Evolutionary conservation across 2,113 vertebrate species (phyloP).

Genomic region (Andinoacara biseriatus): DNA sequence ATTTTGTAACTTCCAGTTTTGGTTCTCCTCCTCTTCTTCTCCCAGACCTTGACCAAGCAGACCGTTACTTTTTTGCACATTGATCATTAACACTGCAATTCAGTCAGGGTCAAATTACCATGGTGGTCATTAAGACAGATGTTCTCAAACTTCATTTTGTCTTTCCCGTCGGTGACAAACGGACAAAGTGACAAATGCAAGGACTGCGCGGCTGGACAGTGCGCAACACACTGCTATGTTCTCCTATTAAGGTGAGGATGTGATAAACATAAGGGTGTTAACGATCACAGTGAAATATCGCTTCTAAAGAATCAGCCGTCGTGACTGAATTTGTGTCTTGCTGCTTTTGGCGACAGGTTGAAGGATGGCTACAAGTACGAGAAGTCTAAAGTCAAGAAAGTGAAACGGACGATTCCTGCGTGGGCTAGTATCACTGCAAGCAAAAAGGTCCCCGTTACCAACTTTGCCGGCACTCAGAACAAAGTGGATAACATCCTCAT

Average conservation of each 20-base stretch:
- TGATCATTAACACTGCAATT: background rate
- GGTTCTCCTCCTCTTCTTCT: slow-evolving; percentile 51
- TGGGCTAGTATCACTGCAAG: slow-evolving; percentile 93
- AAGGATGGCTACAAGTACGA: slow-evolving; percentile 87
- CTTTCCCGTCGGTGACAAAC: slow-evolving; percentile 71
- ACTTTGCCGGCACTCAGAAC: slow-evolving; percentile 88
- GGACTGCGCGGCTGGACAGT: slow-evolving; percentile 79
- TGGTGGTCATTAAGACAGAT: slow-evolving; percentile 68
- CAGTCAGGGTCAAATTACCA: slow-evolving; percentile 22
- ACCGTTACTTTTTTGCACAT: background rate
- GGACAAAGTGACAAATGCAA: slow-evolving; percentile 78
- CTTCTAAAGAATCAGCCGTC: slow-evolving; percentile 16
- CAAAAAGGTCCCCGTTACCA: slow-evolving; percentile 89
- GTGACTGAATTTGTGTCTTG: slow-evolving; percentile 56
- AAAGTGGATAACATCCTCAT: slow-evolving; percentile 94
- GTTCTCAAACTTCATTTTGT: slow-evolving; percentile 76
- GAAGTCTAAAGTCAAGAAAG: slow-evolving; percentile 94
- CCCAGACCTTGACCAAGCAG: slow-evolving; percentile 27
- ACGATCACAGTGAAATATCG: slow-evolving; percentile 81
- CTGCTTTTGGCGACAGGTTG: slow-evolving; percentile 79
- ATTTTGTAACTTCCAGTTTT: background rate
- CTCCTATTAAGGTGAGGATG: slow-evolving; percentile 79
- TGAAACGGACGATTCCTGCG: slow-evolving; percentile 93
- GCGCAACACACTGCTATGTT: slow-evolving; percentile 81
- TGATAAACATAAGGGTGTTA: slow-evolving; percentile 73